phyloP scores from a whole-genome alignment of 2,888 invertebrate species.

The Drosophila falleni region DNA sequence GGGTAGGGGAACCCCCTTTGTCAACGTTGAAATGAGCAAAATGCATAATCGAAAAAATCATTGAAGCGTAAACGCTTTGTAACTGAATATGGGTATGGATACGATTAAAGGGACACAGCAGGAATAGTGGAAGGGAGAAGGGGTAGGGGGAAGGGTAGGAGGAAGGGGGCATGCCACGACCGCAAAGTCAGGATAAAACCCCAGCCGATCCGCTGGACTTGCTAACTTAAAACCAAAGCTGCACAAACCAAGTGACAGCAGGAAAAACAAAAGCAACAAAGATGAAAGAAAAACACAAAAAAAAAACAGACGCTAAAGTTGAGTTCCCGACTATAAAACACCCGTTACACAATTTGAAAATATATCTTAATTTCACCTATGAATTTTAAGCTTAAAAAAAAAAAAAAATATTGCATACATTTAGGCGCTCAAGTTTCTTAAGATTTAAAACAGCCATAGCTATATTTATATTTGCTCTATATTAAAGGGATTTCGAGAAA shows the following conservation, averaged over 20 bases:
- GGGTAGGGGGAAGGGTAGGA: no score
- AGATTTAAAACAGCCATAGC: neutral
- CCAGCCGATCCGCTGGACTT: conserved; percentile 19
- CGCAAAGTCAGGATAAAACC: conserved; percentile 25
- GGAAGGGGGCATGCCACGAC: conserved; percentile 24
- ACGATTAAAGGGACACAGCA: conserved; percentile 38
- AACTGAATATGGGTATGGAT: conserved; percentile 67
- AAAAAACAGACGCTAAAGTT: conserved; percentile 18
- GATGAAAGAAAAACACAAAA: conserved; percentile 15
- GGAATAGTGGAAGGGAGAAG: no score
- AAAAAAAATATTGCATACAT: neutral
- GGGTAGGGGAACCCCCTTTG: conserved; percentile 47
- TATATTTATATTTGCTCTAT: neutral
- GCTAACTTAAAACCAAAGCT: conserved; percentile 30
- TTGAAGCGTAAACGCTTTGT: conserved; percentile 81
- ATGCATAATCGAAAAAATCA: conserved; percentile 79
- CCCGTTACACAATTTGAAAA: neutral
- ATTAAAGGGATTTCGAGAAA: neutral
- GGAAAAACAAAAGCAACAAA: conserved; percentile 16
- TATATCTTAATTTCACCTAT: no score
- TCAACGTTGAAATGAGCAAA: conserved; percentile 74
- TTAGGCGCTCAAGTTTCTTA: neutral
- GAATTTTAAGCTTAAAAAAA: no score
- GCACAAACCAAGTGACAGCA: conserved; percentile 42
- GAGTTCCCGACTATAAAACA: neutral